These are phyloP conservation scores for Dipodomys ordii DNA, from an alignment of 2,113 vertebrate species.

Conservation along the genomic window DNA sequence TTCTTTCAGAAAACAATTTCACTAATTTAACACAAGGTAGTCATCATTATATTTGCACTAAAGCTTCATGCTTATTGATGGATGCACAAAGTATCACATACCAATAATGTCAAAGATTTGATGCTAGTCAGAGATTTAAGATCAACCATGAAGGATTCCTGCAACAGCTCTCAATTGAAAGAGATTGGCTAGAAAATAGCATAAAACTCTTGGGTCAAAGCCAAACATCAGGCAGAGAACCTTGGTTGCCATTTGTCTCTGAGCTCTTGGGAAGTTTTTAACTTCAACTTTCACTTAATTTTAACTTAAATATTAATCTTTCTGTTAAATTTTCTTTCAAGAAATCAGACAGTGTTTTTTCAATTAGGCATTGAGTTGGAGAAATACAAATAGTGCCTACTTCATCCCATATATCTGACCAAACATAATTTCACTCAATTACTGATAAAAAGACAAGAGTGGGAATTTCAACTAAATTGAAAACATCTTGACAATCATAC, in stretches of 20 bases:
- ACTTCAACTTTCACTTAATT: neutral
- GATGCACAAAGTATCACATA: too few species aligned
- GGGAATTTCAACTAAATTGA: conserved; percentile 13
- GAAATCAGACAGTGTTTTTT: neutral
- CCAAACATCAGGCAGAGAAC: neutral
- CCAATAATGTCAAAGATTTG: too few species aligned
- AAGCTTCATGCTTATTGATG: neutral
- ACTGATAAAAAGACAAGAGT: neutral
- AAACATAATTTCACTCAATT: neutral
- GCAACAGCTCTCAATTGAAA: neutral
- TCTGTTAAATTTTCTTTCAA: neutral
- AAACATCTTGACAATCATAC: neutral
- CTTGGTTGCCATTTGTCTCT: neutral
- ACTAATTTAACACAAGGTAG: neutral
- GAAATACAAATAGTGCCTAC: neutral
- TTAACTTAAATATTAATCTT: neutral
- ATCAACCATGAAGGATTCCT: neutral
- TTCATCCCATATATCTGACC: neutral
- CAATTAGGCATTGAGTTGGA: neutral
- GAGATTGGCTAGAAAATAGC: neutral
- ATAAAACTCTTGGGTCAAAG: neutral
- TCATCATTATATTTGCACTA: neutral
- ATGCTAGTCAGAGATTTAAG: neutral
- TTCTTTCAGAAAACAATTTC: neutral
- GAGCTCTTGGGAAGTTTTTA: neutral